Base-by-base conservation (phyloP, 2,113 vertebrate genomes). In the Epinephelus lanceolatus region DNA sequence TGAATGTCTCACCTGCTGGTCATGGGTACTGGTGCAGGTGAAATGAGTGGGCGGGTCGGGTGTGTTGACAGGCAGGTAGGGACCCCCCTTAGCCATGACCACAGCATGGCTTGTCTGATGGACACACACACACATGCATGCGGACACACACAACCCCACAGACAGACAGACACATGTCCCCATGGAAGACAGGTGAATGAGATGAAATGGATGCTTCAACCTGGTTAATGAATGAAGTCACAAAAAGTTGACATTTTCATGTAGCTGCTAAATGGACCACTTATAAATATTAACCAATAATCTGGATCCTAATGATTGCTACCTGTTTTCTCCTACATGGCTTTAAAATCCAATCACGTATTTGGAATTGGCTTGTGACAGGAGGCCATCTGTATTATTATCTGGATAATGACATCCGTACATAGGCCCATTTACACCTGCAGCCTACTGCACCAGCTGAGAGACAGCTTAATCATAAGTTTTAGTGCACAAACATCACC, bases 41-140 rank as follows among this genome's bases (percentile, higher is more conserved):
- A 97, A 95, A 88, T 97, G 97, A 96, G 96, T 79, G 83, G 91
- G 89, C 91, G 95, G 96, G 94, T 94, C 94, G 91, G 81, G 96
- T 93, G 97, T 96, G 96, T 96, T 94, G 94, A 96, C 96, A 89
- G 96, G 96, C 91, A 98, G 94, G 93, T 96, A 94, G 89, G 96
- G 95, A 84, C 94, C 95, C 92, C 97, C 97, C 94, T 97, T 97
- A 94, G 97, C 97, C 97, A 99, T 98, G 96, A 98, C 90, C 95
- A 96, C 95, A 94, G 96, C 96, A 95, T 97, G 95, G 94, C 94
- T 98, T 93, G 95, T 98, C 98, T 98, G 97, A 98, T 96, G 95
- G 92, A 66, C 59, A 87, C 71, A 84, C 71, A 88, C 49, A 80
- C 40, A 81, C 49, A 76, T 65, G 47, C 80, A 84, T 18, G 47